Evolutionary conservation across 2,888 invertebrate genomes (phyloP).

Genomic region (Dynastes tityus): DNA sequence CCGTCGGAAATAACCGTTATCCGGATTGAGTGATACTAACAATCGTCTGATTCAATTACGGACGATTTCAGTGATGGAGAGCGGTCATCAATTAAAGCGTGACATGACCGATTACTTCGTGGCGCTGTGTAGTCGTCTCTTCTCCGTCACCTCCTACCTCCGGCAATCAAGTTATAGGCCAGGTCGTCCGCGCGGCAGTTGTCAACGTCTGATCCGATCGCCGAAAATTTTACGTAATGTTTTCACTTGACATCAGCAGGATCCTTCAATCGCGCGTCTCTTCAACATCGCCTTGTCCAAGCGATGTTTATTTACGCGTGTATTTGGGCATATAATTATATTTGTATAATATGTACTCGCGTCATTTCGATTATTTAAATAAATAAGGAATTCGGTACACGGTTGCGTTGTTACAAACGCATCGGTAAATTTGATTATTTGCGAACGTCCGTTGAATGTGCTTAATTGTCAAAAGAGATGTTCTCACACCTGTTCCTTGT

Average conservation of each 20-base stretch:
- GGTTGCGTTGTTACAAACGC: conserved; percentile 6
- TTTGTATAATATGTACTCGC: conserved; percentile 18
- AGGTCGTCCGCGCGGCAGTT: conserved; percentile 2
- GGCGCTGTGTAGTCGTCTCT: conserved; percentile 53
- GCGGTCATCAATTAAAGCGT: conserved; percentile 54
- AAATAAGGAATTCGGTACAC: conserved; percentile 8
- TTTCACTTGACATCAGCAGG: neutral
- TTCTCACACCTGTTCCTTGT: conserved; percentile 15
- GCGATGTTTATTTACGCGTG: conserved; percentile 15
- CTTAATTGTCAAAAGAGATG: conserved; percentile 24
- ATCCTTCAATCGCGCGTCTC: neutral
- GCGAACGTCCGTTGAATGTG: neutral
- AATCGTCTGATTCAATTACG: conserved; percentile 60
- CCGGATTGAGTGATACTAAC: conserved; percentile 58
- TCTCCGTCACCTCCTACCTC: conserved; percentile 49
- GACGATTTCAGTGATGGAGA: conserved; percentile 56
- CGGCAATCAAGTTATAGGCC: conserved; percentile 11
- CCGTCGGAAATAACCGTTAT: conserved; percentile 60
- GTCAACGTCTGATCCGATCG: conserved; percentile 2
- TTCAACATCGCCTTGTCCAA: conserved; percentile 12
- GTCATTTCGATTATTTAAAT: conserved; percentile 12
- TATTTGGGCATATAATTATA: conserved; percentile 29
- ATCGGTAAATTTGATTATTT: conserved; percentile 15
- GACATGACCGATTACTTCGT: conserved; percentile 49
- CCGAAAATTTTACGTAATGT: conserved; percentile 19